Evolutionary conservation across 2,113 vertebrate species (phyloP).

Genomic region (Perca fluviatilis): DNA sequence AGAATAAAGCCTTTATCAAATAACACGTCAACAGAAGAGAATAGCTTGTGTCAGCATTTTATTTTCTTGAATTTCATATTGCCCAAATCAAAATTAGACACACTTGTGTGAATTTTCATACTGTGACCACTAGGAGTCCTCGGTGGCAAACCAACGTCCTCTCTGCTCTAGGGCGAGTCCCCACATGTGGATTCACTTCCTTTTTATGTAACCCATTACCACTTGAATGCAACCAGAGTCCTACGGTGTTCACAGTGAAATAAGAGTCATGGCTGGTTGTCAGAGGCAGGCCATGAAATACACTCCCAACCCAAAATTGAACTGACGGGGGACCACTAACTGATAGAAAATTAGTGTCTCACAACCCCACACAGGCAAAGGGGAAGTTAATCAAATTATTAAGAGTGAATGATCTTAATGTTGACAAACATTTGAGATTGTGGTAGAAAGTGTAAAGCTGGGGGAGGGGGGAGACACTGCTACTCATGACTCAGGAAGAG

Average conservation of each 20-base stretch:
- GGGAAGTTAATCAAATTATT: constrained; percentile 4
- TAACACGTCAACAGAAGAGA: constrained; percentile 25
- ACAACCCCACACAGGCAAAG: not conserved
- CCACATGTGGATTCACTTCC: constrained; percentile 78
- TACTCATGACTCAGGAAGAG: constrained; percentile 66
- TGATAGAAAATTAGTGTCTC: constrained; percentile 25
- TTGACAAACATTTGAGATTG: constrained; percentile 42
- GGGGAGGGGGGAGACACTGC: not conserved
- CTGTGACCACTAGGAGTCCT: constrained; percentile 64
- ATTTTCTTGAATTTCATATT: not conserved
- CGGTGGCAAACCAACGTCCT: constrained; percentile 17
- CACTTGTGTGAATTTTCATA: constrained; percentile 7
- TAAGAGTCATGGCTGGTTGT: constrained; percentile 62
- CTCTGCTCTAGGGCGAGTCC: constrained; percentile 63
- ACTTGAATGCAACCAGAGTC: constrained; percentile 79
- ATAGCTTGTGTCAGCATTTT: not conserved
- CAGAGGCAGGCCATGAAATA: constrained; percentile 49
- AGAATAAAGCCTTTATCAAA: not conserved
- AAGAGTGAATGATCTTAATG: constrained; percentile 3
- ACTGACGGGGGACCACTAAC: constrained; percentile 42
- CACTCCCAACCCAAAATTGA: constrained; percentile 39
- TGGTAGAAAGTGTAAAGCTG: constrained; percentile 1
- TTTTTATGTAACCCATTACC: constrained; percentile 81
- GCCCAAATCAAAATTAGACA: not conserved
- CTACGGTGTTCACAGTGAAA: constrained; percentile 72